Evolutionary conservation across 2,113 vertebrate genomes (phyloP).

Genomic region (Pelecanus crispus): DNA sequence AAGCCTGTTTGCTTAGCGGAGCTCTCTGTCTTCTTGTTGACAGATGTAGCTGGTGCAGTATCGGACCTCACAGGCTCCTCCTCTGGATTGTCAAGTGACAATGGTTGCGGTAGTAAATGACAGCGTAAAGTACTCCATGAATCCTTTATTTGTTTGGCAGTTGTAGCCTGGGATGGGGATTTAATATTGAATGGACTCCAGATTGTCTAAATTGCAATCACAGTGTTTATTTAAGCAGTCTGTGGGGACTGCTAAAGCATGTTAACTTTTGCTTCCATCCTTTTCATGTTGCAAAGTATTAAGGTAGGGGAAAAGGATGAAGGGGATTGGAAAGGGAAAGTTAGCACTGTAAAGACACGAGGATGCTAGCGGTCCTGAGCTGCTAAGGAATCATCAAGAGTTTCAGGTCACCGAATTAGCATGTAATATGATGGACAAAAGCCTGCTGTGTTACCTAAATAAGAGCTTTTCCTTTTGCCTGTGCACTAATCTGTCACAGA

Average conservation of each 20-base stretch:
- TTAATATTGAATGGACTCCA: conserved; percentile 72
- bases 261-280: conserved; percentile 71
- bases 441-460: conserved; percentile 40
- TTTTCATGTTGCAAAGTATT: conserved; percentile 57
- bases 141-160: conserved; percentile 70
- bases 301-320: conserved; percentile 20
- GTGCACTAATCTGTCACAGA: conserved; percentile 8
- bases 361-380: conserved; percentile 20
- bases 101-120: conserved; percentile 31
- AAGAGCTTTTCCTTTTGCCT: conserved; percentile 50
- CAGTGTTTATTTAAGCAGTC: conserved; percentile 71
- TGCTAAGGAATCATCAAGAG: conserved; percentile 48
- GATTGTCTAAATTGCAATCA: conserved; percentile 73
- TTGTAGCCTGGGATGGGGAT: conserved; percentile 59
- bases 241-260: conserved; percentile 60
- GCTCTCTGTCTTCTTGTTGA: conserved; percentile 66
- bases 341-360: conserved; percentile 45
- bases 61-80: conserved; percentile 46
- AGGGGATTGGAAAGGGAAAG: conserved; percentile 15
- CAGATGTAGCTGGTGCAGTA: conserved; percentile 71
- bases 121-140: conserved; percentile 57
- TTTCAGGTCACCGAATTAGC: conserved; percentile 47
- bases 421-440: conserved; percentile 35
- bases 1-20: conserved; percentile 66
- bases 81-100: conserved; percentile 58